These are phyloP conservation scores for Pangasius larnaudii DNA, from an alignment of 2,797 vertebrate species.

Conservation along the genomic window DNA sequence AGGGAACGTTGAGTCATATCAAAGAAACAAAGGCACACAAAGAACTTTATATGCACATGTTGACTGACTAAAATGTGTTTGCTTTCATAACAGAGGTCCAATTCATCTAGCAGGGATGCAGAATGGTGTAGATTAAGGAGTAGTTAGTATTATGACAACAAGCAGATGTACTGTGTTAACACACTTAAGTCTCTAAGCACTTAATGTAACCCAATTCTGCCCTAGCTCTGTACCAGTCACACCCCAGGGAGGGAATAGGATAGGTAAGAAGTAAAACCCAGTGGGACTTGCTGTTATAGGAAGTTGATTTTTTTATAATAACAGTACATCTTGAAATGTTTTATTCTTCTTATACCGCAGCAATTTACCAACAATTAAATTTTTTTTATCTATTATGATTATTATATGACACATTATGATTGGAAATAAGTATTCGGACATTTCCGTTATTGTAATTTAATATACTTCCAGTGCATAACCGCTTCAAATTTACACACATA, in stretches of 20 bases:
- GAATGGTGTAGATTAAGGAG: not conserved
- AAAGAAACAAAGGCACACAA: not conserved
- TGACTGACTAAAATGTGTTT: constrained; percentile 3
- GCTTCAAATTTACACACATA: not conserved
- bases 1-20: not conserved
- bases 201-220: constrained; percentile 5
- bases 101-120: not conserved
- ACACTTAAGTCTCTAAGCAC: not conserved
- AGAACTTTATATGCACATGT: not conserved
- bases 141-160: not conserved
- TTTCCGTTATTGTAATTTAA: not conserved
- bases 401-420: not conserved
- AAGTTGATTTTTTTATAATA: not conserved
- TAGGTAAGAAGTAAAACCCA: not conserved
- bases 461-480: not conserved
- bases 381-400: not conserved
- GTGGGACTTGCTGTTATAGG: not conserved
- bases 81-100: constrained; percentile 4
- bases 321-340: not conserved
- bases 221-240: not conserved
- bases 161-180: constrained; percentile 2
- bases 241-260: not conserved
- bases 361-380: not conserved
- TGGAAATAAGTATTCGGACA: not conserved
- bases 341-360: not conserved